Conservation (phyloP, 1,140 invertebrate species). For the Pseudomyrmex cubaensis region DNA sequence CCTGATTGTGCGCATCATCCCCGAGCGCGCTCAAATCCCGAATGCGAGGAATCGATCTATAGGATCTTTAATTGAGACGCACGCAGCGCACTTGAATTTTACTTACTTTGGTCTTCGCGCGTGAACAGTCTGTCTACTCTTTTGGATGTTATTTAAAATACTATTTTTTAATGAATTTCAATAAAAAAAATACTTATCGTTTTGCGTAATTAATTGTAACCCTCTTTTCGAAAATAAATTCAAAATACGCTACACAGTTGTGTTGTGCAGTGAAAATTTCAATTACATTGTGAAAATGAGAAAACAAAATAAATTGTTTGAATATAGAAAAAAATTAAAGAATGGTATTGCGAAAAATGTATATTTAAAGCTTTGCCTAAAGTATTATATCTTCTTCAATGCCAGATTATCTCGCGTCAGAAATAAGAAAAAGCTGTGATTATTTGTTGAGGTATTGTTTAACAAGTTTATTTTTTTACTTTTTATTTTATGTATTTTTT, state of each 20-base stretch:
- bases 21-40: not conserved
- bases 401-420: too few relatives aligned
- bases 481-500: too few relatives aligned
- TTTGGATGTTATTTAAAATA: not conserved
- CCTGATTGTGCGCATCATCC: not conserved
- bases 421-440: too few relatives aligned
- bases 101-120: constrained; percentile 5
- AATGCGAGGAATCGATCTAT: constrained; percentile 16
- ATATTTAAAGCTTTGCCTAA: too few relatives aligned
- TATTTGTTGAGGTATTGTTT: too few relatives aligned
- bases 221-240: not conserved
- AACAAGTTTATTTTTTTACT: too few relatives aligned
- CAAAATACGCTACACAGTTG: not conserved
- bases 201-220: not conserved
- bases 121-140: not conserved
- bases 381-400: too few relatives aligned
- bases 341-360: too few relatives aligned
- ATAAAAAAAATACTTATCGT: not conserved
- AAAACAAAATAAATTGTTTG: not conserved
- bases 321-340: too few relatives aligned
- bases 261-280: not conserved
- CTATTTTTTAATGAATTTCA: not conserved
- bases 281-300: not conserved
- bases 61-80: constrained; percentile 38
- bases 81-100: constrained; percentile 33